phyloP scores from a whole-genome alignment of 2,113 vertebrate species.

The Machaerirhynchus nigripectus region DNA sequence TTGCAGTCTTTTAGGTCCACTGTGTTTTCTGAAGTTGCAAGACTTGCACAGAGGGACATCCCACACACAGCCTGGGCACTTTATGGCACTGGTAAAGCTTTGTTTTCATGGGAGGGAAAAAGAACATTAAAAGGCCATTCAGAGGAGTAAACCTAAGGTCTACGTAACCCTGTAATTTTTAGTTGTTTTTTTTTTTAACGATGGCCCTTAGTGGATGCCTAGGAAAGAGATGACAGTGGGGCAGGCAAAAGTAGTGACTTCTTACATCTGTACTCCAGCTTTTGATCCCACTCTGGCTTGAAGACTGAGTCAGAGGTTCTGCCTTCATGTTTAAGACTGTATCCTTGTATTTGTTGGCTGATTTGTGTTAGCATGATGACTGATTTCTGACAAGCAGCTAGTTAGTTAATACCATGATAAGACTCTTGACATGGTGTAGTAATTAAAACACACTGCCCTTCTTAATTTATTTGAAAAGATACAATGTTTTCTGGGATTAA shows the following conservation, averaged over 20 bases:
- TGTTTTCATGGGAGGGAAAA: not conserved
- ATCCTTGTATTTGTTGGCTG: not conserved
- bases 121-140: not conserved
- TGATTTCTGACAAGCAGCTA: not conserved
- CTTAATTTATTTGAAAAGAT: not conserved
- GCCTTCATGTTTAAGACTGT: rapidly evolving
- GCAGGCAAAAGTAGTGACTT: not conserved
- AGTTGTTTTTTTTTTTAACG: not conserved
- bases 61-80: not conserved
- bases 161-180: not conserved
- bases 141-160: not conserved
- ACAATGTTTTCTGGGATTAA: not conserved
- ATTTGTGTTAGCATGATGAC: not conserved
- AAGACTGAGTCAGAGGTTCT: not conserved
- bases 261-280: not conserved
- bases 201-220: not conserved
- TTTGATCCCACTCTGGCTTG: not conserved
- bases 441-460: not conserved
- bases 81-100: not conserved
- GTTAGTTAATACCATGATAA: not conserved
- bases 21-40: not conserved
- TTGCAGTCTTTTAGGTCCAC: not conserved
- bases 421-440: not conserved
- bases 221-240: not conserved
- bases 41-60: not conserved